A percentile compares a stretch with the other conserved stretches of the same genome.
phyloP scores from a whole-genome alignment of 2,797 vertebrate genomes.

The Phrynocephalus vlangalii region DNA sequence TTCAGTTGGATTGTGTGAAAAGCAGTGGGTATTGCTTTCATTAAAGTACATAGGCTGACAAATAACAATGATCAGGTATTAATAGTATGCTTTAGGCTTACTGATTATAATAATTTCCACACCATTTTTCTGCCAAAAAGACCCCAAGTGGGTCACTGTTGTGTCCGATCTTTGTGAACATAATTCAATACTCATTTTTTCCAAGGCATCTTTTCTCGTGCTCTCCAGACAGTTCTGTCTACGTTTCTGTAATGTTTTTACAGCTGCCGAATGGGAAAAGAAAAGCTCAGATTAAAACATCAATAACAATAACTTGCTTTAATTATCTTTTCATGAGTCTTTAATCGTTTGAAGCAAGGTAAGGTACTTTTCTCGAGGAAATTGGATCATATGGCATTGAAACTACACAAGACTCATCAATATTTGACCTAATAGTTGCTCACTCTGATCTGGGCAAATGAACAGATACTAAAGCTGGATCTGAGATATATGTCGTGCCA shows the following conservation, averaged over 20 bases:
- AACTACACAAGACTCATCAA: neutral
- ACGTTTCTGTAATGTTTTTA: slow-evolving; percentile 59
- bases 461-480: neutral
- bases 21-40: neutral
- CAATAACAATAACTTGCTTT: slow-evolving; percentile 58
- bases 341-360: slow-evolving; percentile 39
- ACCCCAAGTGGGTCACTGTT: neutral
- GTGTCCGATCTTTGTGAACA: neutral
- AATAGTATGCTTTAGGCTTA: neutral
- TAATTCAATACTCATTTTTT: slow-evolving; percentile 31
- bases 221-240: slow-evolving; percentile 32
- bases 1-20: neutral
- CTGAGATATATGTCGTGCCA: neutral
- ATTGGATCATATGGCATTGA: slow-evolving; percentile 14
- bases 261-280: slow-evolving; percentile 50
- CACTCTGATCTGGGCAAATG: neutral
- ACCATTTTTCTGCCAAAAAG: neutral
- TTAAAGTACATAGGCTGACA: neutral
- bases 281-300: slow-evolving; percentile 41
- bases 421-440: neutral
- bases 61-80: neutral
- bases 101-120: neutral
- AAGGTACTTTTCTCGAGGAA: neutral
- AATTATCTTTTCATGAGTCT: slow-evolving; percentile 60
- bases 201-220: fast-evolving